phyloP scores from a whole-genome alignment of 2,113 vertebrate genomes.

The Alouatta palliata region DNA sequence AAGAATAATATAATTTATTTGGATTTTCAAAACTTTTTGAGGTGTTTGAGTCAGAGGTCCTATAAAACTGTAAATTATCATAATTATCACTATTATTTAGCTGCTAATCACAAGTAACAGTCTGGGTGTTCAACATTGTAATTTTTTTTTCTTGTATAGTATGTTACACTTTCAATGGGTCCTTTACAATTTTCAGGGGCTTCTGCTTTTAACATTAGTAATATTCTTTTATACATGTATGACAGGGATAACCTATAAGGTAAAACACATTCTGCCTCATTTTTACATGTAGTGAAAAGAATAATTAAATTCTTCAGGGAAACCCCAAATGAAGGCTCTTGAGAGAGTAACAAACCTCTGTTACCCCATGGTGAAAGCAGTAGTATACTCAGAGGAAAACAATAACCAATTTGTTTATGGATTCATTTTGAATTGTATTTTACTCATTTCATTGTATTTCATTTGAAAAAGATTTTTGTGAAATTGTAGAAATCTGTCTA shows the following conservation, averaged over 20 bases:
- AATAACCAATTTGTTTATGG: not conserved
- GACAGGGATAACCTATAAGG: not conserved
- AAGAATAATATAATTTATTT: not conserved
- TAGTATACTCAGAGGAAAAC: not conserved
- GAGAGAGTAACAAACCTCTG: not conserved
- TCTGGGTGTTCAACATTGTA: not conserved
- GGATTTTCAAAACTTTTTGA: not conserved
- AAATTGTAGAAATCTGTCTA: not conserved
- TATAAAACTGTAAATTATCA: not conserved
- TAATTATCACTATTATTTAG: not conserved
- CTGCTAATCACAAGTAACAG: not conserved
- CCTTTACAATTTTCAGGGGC: not conserved
- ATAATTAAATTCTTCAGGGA: not conserved
- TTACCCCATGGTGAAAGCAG: not conserved
- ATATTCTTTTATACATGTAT: not conserved
- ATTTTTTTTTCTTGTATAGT: not conserved
- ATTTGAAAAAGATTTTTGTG: not conserved
- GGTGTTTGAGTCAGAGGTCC: not conserved
- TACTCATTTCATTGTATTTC: constrained; percentile 6
- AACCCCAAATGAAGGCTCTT: not conserved
- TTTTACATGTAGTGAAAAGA: not conserved
- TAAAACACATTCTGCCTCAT: not conserved
- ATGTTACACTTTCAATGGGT: not conserved
- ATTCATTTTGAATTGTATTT: not conserved
- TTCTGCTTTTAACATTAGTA: not conserved